Evolutionary conservation across 2,113 vertebrate species (phyloP).

Genomic region (Alligator mississippiensis): DNA sequence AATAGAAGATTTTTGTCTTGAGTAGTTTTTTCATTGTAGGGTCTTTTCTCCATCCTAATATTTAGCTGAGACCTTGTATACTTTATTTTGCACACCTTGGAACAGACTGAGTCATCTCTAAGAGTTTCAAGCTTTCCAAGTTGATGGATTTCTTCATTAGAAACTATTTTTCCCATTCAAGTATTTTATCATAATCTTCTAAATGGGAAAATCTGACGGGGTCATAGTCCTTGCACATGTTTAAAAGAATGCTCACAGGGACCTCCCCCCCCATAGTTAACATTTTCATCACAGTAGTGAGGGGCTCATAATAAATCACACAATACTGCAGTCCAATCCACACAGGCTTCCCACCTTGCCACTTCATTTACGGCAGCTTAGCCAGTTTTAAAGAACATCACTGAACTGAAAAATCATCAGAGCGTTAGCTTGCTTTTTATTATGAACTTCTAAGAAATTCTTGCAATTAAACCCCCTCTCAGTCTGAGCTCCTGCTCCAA

Average conservation of each 20-base stretch:
- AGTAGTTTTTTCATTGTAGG: background rate
- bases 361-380: background rate
- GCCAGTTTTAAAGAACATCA: background rate
- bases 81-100: conserved; percentile 9
- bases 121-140: background rate
- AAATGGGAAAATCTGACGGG: background rate
- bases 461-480: background rate
- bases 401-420: background rate
- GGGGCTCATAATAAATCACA: background rate
- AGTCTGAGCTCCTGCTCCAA: background rate
- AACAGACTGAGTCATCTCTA: background rate
- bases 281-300: background rate
- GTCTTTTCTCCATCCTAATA: background rate
- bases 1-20: conserved; percentile 53
- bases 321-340: background rate
- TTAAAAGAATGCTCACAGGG: background rate
- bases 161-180: background rate
- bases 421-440: background rate
- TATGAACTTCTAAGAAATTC: background rate
- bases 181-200: background rate
- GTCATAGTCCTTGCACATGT: background rate
- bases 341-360: background rate
- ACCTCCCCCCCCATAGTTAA: background rate
- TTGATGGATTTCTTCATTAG: background rate
- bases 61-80: background rate